Conservation (phyloP, 1,140 invertebrate genomes). For the Antheraea pernyi region DNA sequence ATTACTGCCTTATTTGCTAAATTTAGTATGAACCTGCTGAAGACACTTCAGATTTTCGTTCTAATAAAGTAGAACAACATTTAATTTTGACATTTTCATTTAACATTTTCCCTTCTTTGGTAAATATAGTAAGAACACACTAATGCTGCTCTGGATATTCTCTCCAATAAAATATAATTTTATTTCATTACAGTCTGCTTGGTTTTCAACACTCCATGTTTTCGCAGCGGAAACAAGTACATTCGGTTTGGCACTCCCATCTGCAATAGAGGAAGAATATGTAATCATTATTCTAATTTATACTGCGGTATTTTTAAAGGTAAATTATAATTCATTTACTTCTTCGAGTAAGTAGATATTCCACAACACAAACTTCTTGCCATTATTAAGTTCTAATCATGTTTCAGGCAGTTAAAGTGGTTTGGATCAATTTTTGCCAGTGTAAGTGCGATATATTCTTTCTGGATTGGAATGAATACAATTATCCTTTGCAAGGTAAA, state of each 20-base stretch:
- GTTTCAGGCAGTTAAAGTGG: slow-evolving; percentile 49
- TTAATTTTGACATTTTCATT: too few relatives aligned
- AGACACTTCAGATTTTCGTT: too few relatives aligned
- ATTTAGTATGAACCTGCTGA: too few relatives aligned
- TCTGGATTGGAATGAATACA: slow-evolving; percentile 57
- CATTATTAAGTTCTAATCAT: not conserved
- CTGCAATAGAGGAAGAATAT: slow-evolving; percentile 46
- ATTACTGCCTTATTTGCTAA: too few relatives aligned
- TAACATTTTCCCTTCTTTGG: too few relatives aligned
- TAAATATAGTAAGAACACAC: too few relatives aligned
- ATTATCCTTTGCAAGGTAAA: too few relatives aligned
- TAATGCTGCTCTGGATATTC: not conserved
- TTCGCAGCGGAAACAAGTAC: slow-evolving; percentile 56
- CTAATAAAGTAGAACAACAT: too few relatives aligned
- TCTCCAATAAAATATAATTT: not conserved
- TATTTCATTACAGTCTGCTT: slow-evolving; percentile 39
- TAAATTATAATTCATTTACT: slow-evolving; percentile 26
- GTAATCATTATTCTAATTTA: slow-evolving; percentile 44
- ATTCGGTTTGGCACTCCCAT: slow-evolving; percentile 48
- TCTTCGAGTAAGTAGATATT: too few relatives aligned
- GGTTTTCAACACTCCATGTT: slow-evolving; percentile 52
- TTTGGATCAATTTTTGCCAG: slow-evolving; percentile 57
- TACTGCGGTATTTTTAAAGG: slow-evolving; percentile 51
- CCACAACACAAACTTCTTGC: too few relatives aligned
- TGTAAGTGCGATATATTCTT: slow-evolving; percentile 56